These are phyloP conservation scores for Ptilonorhynchus violaceus DNA, from an alignment of 2,113 vertebrate species.

Conservation along the genomic window DNA sequence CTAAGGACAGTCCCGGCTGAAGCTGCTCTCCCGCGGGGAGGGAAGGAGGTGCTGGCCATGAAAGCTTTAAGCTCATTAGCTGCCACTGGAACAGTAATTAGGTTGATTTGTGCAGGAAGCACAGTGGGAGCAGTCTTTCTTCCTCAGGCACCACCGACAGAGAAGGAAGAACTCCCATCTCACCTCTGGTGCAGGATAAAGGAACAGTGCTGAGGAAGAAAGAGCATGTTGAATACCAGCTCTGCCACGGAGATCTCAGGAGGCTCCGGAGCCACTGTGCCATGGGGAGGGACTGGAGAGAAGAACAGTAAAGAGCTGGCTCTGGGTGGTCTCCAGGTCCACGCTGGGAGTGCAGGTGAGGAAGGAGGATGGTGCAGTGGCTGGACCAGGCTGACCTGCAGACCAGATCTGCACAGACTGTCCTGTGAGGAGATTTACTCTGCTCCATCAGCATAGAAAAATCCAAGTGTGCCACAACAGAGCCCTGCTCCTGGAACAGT, in stretches of 20 bases:
- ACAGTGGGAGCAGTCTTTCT: background rate
- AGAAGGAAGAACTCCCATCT: background rate
- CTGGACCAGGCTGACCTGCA: background rate
- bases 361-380: background rate
- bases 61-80: slow-evolving; percentile 39
- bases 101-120: background rate
- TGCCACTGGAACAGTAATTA: background rate
- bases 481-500: accelerated
- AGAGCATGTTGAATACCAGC: background rate
- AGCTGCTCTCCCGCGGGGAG: background rate
- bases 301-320: background rate
- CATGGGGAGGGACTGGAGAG: background rate
- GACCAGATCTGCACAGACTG: background rate
- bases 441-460: background rate
- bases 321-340: background rate
- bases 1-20: background rate
- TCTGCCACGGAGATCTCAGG: background rate
- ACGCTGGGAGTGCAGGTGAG: background rate
- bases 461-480: too few species aligned
- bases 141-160: background rate
- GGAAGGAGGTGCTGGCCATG: background rate
- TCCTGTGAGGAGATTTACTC: background rate
- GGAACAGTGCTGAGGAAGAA: background rate
- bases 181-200: background rate
- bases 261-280: background rate